Evolutionary conservation across 2,888 invertebrate genomes (phyloP).

Genomic region (Orchesellides sinensis): DNA sequence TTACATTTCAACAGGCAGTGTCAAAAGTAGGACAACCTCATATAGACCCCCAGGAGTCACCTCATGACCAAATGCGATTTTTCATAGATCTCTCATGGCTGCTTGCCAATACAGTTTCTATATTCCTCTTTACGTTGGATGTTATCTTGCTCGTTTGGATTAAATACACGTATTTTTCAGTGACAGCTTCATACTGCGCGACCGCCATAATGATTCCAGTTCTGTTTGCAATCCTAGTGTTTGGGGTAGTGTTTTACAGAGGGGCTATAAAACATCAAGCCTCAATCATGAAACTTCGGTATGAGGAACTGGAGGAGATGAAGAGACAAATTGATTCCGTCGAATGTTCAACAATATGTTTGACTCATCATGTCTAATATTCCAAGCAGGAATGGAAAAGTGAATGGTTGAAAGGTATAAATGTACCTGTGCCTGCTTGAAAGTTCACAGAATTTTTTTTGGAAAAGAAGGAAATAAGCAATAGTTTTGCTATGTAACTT

Average conservation of each 20-base stretch:
- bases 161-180: constrained; percentile 68
- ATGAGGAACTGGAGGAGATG: constrained; percentile 58
- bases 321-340: constrained; percentile 56
- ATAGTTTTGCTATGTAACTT: too few species aligned
- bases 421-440: too few species aligned
- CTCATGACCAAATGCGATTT: constrained; percentile 69
- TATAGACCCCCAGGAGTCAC: constrained; percentile 61
- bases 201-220: constrained; percentile 70
- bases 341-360: background rate
- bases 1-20: constrained; percentile 45
- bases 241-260: constrained; percentile 71
- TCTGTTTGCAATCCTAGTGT: constrained; percentile 66
- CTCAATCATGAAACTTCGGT: constrained; percentile 52
- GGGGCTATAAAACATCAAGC: constrained; percentile 66
- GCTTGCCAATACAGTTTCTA: constrained; percentile 68
- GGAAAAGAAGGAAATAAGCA: too few species aligned
- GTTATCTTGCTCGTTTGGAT: constrained; percentile 71
- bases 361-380: constrained; percentile 26
- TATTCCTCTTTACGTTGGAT: constrained; percentile 72
- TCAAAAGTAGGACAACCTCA: constrained; percentile 60
- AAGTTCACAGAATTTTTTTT: too few species aligned
- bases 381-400: too few species aligned
- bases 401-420: too few species aligned
- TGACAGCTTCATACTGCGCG: constrained; percentile 56
- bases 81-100: constrained; percentile 70